Conservation (phyloP, 2,113 vertebrate species). For the Austrofundulus limnaeus region DNA sequence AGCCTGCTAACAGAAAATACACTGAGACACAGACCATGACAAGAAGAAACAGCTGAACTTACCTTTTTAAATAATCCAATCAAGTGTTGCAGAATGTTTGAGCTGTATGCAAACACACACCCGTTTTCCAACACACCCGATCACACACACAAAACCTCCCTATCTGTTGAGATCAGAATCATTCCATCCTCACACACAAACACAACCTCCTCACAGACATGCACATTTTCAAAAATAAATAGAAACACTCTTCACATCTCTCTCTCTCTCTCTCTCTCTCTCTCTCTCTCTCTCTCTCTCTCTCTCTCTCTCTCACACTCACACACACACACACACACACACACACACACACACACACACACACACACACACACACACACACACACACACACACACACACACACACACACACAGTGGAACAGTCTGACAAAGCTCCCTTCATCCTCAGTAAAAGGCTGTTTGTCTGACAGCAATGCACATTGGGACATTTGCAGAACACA, state of each 20-base stretch:
- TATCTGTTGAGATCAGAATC: conserved; percentile 33
- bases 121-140: background rate
- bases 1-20: no score
- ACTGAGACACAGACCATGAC: no score
- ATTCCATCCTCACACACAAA: conserved; percentile 24
- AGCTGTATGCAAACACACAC: conserved; percentile 18
- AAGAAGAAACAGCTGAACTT: conserved; percentile 37
- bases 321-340: conserved; percentile 46
- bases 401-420: conserved; percentile 37
- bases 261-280: no score
- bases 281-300: no score
- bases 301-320: conserved; percentile 17
- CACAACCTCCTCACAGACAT: conserved; percentile 42
- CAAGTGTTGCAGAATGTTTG: conserved; percentile 12
- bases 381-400: conserved; percentile 37
- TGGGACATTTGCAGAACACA: conserved; percentile 60
- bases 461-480: conserved; percentile 53
- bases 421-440: conserved; percentile 72
- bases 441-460: conserved; percentile 65
- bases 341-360: conserved; percentile 22
- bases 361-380: conserved; percentile 40
- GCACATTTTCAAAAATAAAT: conserved; percentile 22
- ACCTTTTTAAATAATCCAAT: conserved; percentile 32
- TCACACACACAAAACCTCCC: conserved; percentile 5
- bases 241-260: no score